These are phyloP conservation scores for Hystrix cristata DNA, from an alignment of 2,113 vertebrate genomes.

Conservation along the genomic window DNA sequence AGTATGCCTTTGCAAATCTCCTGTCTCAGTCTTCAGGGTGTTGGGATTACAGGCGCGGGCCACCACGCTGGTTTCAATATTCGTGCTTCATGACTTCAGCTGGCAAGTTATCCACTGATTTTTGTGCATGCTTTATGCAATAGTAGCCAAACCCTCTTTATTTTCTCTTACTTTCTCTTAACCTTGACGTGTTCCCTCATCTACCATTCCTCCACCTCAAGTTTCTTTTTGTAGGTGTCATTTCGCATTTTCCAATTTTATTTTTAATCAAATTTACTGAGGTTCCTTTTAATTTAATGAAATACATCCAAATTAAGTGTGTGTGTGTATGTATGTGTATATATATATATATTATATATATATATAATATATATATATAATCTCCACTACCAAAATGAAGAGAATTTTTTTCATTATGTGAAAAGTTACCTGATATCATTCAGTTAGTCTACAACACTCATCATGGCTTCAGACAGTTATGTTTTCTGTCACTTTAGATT, in stretches of 20 bases:
- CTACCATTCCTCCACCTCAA: not conserved
- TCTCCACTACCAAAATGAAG: not conserved
- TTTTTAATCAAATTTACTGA: not conserved
- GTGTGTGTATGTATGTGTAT: not conserved
- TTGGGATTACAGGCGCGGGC: no score
- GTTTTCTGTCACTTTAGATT: not conserved
- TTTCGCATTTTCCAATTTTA: not conserved
- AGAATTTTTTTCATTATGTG: not conserved
- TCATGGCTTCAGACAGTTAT: not conserved
- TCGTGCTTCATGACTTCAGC: not conserved
- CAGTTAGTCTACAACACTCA: not conserved
- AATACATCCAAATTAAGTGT: not conserved
- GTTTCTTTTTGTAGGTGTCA: not conserved
- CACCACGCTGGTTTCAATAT: not conserved
- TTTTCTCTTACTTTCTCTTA: not conserved
- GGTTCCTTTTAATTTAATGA: not conserved
- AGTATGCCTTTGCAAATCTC: not conserved
- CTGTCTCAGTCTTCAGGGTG: not conserved
- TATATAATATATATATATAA: no score
- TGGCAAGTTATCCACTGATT: not conserved
- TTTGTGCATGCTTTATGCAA: not conserved
- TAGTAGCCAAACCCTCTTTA: not conserved
- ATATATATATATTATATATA: not conserved
- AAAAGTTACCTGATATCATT: not conserved
- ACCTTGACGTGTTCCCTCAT: not conserved